Percentiles rank a stretch among this genome's conserved stretches.
phyloP scores from a whole-genome alignment of 1,140 invertebrate genomes.

The Saccostrea echinata region DNA sequence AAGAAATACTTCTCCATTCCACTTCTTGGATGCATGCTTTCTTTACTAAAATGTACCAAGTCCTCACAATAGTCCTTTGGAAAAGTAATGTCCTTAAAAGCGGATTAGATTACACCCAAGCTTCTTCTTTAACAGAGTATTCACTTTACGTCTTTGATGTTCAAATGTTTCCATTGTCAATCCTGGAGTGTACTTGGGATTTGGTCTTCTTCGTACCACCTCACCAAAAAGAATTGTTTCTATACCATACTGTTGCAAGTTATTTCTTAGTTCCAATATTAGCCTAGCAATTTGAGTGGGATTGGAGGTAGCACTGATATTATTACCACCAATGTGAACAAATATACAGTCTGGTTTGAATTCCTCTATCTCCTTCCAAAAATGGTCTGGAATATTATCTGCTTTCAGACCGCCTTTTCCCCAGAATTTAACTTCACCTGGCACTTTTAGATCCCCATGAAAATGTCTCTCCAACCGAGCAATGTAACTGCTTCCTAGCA shows the following conservation, averaged over 20 bases:
- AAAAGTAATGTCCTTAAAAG: slow-evolving; percentile 5
- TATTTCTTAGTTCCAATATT: neutral
- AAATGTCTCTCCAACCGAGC: neutral
- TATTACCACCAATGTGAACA: neutral
- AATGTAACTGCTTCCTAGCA: slow-evolving; percentile 10
- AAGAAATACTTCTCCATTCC: slow-evolving; percentile 11
- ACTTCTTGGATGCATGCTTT: neutral
- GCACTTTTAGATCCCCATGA: neutral
- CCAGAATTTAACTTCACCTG: slow-evolving; percentile 3
- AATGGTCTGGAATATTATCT: neutral
- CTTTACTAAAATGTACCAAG: neutral
- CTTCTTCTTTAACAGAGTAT: neutral
- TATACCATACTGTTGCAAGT: neutral
- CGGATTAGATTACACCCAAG: neutral
- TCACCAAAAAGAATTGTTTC: slow-evolving; percentile 1
- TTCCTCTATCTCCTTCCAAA: neutral
- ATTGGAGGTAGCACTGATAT: neutral
- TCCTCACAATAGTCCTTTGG: slow-evolving; percentile 9
- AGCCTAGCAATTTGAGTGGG: neutral
- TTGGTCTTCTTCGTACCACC: neutral
- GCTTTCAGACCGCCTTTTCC: slow-evolving; percentile 3
- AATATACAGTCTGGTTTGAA: slow-evolving; percentile 27
- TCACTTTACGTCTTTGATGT: neutral
- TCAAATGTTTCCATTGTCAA: neutral
- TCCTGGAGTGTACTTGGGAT: neutral